Conservation (phyloP, 2,888 invertebrate species). For the Drosophila maculinotata region DNA sequence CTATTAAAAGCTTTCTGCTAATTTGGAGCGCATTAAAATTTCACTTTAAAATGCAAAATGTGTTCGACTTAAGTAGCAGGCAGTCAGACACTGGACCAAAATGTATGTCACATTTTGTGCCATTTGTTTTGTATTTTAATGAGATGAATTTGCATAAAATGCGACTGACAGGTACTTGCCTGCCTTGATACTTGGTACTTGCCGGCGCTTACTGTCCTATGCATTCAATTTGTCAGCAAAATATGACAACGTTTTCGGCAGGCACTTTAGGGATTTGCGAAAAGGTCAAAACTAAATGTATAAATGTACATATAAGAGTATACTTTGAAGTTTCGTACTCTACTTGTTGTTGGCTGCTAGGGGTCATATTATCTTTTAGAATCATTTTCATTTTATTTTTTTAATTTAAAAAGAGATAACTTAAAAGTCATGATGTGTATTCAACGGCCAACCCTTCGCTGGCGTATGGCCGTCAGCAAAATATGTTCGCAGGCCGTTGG, state of each 20-base stretch:
- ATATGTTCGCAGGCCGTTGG: constrained; percentile 63
- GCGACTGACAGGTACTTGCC: constrained; percentile 59
- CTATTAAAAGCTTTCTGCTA: constrained; percentile 46
- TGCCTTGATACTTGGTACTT: neutral
- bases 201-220: neutral
- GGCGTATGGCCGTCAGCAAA: constrained; percentile 44
- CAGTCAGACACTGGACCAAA: constrained; percentile 38
- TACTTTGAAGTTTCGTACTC: constrained; percentile 65
- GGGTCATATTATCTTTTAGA: constrained; percentile 46
- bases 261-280: constrained; percentile 73
- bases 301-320: constrained; percentile 23
- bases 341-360: constrained; percentile 7
- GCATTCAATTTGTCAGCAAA: constrained; percentile 74
- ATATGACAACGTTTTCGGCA: constrained; percentile 70
- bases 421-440: constrained; percentile 81
- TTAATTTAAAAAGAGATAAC: constrained; percentile 75
- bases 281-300: constrained; percentile 59
- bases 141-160: constrained; percentile 79
- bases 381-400: constrained; percentile 31
- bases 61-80: constrained; percentile 26
- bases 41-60: constrained; percentile 62
- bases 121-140: constrained; percentile 75
- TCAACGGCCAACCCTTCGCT: constrained; percentile 61
- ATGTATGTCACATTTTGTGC: constrained; percentile 64
- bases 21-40: constrained; percentile 62